Base-by-base conservation (phyloP, 2,113 vertebrate species). In the Hoplias malabaricus region DNA sequence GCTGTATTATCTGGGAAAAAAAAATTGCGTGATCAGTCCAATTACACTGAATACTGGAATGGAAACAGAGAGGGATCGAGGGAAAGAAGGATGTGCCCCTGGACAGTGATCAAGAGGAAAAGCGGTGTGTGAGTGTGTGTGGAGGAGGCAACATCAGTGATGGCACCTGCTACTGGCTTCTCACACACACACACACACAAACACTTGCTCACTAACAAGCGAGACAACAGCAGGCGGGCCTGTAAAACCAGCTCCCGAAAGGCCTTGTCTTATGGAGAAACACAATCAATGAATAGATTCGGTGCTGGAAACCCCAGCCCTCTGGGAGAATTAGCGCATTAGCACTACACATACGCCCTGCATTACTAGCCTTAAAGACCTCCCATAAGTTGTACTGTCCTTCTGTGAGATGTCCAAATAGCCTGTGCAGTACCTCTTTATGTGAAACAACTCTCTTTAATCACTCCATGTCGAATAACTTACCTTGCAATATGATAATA, bases 21-120 rank as follows among this genome's bases (percentile, higher is more conserved):
- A 75, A 73, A 73, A 56, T 75, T 82, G n/a, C n/a, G n/a, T 75
- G 86, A 84, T 83, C 83, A 74, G 84, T 82, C 50, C 70, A 86
- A 83, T 88, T 84, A 85, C 80, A 83, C 69, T 76, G 73, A 84
- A 80, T 77, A 70, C 38, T 61, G 53, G 72, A 62, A 65, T 79
- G 77, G 25, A 59, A 63, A 73, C 19, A 23, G 53, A 38, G 67
- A 62, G 48, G 7, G n/a, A 34, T n/a, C n/a, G n/a, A 54, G 29
- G 38, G 29, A 70, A 29, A 43, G 33, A 48, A 54, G 53, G 25
- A 67, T 61, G 40, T 67, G 46, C 31, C 23, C 69, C 65, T 63
- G 50, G 36, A 63, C 66, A 72, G 21, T 69, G 43, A 73, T 69
- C 40, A 42, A 43, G 53, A 63, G 46, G 40, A 63, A 61, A 38